phyloP scores from a whole-genome alignment of 2,113 vertebrate species.

The Plestiodon gilberti region DNA sequence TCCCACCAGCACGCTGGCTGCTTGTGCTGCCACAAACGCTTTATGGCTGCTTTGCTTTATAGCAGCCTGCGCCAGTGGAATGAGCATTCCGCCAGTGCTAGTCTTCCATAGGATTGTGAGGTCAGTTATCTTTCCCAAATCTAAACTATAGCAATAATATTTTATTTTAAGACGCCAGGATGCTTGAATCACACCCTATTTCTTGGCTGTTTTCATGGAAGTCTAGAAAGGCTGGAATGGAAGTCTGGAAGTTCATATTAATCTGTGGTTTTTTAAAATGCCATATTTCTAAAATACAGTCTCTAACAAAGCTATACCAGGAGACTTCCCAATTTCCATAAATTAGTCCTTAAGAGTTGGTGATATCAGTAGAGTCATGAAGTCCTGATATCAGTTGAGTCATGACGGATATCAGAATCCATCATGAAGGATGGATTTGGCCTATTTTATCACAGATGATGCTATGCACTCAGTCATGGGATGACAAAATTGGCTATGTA shows the following conservation, averaged over 20 bases:
- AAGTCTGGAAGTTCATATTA: no score
- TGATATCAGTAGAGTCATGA: accelerated
- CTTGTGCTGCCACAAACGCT: no score
- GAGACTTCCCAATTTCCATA: accelerated
- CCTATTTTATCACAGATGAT: not conserved
- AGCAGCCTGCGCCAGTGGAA: no score
- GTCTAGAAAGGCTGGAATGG: not conserved
- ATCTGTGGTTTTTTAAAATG: not conserved
- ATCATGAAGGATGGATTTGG: accelerated
- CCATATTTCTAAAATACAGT: not conserved
- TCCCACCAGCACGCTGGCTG: no score
- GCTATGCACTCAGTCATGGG: accelerated
- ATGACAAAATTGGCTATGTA: not conserved
- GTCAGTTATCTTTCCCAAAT: not conserved
- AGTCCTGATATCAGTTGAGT: no score
- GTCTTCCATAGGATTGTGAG: no score
- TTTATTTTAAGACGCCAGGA: not conserved
- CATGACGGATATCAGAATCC: no score
- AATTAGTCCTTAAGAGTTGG: accelerated
- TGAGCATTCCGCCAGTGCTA: no score
- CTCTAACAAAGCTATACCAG: not conserved
- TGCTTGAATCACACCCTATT: not conserved
- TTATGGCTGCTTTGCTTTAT: no score
- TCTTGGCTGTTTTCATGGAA: not conserved
- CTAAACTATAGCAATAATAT: not conserved